Percentiles rank a stretch among this genome's conserved stretches.
Conservation (phyloP, 2,113 vertebrate species). For the Crotalus horridus region DNA sequence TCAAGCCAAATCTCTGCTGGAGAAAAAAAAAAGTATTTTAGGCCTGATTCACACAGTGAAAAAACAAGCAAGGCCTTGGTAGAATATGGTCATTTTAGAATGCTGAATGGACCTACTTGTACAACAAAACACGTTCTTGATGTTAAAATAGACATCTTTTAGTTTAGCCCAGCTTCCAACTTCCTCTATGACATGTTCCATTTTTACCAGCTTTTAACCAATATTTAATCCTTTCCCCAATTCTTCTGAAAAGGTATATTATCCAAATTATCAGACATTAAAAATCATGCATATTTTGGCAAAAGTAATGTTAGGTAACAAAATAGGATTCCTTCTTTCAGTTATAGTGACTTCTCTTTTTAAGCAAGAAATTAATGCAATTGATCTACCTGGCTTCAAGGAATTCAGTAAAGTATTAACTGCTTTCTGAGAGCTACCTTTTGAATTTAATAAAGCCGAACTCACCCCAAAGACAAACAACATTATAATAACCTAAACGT, state of each 20-base stretch:
- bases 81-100: background rate
- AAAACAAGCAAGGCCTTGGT: background rate
- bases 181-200: background rate
- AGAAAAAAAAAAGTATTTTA: background rate
- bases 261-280: background rate
- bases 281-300: background rate
- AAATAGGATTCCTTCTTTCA: conserved; percentile 25
- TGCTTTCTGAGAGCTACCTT: conserved; percentile 61
- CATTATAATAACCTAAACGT: background rate
- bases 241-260: background rate
- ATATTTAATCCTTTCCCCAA: background rate
- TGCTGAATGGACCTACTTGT: background rate
- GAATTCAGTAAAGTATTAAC: conserved; percentile 66
- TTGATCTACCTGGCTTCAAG: conserved; percentile 45
- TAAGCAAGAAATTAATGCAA: conserved; percentile 41
- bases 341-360: conserved; percentile 35
- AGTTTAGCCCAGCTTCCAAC: background rate
- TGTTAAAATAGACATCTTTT: background rate
- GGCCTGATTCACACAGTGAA: conserved; percentile 9
- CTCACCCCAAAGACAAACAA: conserved; percentile 62
- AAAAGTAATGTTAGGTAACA: background rate
- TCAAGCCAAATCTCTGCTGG: background rate
- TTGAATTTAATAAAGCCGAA: conserved; percentile 47
- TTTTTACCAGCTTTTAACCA: background rate
- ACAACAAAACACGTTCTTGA: background rate